Base-by-base conservation (phyloP, 2,888 invertebrate genomes). In the Leistus spinibarbis region DNA sequence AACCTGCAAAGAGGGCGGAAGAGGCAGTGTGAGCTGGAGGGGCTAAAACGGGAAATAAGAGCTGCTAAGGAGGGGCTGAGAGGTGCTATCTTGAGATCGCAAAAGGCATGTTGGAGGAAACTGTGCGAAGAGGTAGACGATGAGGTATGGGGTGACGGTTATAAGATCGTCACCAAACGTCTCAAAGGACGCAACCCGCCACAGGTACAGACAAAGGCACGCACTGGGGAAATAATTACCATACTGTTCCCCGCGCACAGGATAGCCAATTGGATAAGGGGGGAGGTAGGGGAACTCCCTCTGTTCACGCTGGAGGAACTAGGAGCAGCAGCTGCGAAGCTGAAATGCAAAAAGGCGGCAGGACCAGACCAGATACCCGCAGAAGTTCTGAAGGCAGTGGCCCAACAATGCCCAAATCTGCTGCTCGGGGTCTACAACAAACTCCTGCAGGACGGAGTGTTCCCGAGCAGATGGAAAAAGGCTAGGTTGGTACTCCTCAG, bases 401-500 rank as follows among this genome's bases (percentile, higher is more conserved):
- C n/a, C n/a, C n/a, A n/a, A n/a, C n/a, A n/a, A n/a, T n/a, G n/a
- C n/a, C n/a, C n/a, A n/a, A n/a, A n/a, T n/a, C n/a, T n/a, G n/a
- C n/a, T n/a, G n/a, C n/a, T n/a, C n/a, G n/a, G n/a, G n/a, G n/a
- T n/a, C 24, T 27, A 19, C 64, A 77, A 76, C 27, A n/a, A 66
- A 7, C 66, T 64, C 16, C 66, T 77, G 17, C 20, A 13, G 54
- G 63, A 40, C 16, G 76, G 77, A 60, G 40, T 24, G 27, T 76
- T 78, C 40, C 19, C 16, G 5, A 22, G 19, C 16, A n/a, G 54
- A 16, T 78, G 77, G 78, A 78, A 78, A 64, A 69, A 3, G 9
- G 73, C 67, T 19, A 73, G 57, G 23, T 56, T 78, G 16, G 77
- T 77, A 10, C 62, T 78, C 9, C 68, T 69, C 1, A 78, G 76